phyloP scores from a whole-genome alignment of 92 coral and sea anemone genomes.

The Actinostola sp. region DNA sequence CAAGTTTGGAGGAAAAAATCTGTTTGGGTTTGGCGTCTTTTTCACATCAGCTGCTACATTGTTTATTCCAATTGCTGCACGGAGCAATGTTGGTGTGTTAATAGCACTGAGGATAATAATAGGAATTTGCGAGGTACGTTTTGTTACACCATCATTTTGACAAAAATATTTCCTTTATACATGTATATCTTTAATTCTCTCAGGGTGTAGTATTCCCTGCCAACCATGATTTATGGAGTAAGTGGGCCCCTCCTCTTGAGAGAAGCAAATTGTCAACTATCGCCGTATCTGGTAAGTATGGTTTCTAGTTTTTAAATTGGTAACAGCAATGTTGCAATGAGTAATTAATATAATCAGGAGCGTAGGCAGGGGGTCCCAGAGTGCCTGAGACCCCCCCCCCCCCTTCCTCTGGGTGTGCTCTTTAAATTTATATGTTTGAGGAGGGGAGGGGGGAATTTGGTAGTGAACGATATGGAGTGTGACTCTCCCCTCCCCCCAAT shows the following conservation, averaged over 20 bases:
- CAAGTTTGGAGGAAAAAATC: constrained; percentile 91
- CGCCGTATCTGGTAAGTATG: constrained; percentile 75
- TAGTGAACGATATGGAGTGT: too few species aligned
- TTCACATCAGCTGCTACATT: constrained; percentile 80
- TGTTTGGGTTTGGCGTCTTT: constrained; percentile 89
- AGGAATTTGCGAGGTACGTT: constrained; percentile 85
- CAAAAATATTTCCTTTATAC: too few species aligned
- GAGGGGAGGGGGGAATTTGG: too few species aligned
- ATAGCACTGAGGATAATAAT: constrained; percentile 76
- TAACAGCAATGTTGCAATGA: not conserved
- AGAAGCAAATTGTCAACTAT: constrained; percentile 85
- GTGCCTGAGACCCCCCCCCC: too few species aligned
- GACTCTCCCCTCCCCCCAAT: too few species aligned
- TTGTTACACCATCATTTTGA: too few species aligned
- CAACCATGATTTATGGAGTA: constrained; percentile 92
- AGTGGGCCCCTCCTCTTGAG: constrained; percentile 96
- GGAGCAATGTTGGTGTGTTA: constrained; percentile 65
- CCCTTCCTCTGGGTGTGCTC: too few species aligned
- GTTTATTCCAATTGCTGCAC: constrained; percentile 81
- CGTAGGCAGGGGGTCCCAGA: too few species aligned
- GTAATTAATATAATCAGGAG: too few species aligned
- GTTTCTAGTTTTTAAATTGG: not conserved
- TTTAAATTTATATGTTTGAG: too few species aligned
- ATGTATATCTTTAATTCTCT: not conserved
- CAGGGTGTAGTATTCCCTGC: constrained; percentile 96